Evolutionary conservation across 2,797 vertebrate species (phyloP).

Genomic region (Hippoglossus hippoglossus): DNA sequence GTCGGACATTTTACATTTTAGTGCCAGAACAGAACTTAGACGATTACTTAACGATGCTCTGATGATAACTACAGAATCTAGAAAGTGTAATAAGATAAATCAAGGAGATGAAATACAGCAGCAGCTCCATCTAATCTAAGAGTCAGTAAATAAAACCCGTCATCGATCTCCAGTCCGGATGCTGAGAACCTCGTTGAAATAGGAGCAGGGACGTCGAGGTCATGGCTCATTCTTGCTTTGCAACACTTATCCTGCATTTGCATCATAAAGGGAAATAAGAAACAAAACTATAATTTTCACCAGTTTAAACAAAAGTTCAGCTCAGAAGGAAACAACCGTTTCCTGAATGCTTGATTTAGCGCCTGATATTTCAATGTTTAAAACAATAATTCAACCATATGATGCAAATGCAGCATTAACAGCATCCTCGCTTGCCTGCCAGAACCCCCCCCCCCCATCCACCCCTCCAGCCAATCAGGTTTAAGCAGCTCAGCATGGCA

Average conservation of each 20-base stretch:
- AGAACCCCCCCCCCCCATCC: conserved; percentile 14
- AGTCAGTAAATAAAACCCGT: neutral
- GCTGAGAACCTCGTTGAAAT: conserved; percentile 15
- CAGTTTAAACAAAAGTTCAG: neutral
- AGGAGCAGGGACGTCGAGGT: neutral
- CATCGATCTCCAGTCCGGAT: conserved; percentile 5
- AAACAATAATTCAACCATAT: neutral
- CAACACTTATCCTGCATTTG: conserved; percentile 35
- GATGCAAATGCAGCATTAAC: conserved; percentile 44
- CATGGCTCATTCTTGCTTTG: conserved; percentile 3
- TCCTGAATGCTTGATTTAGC: neutral
- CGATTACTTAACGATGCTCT: too few species aligned
- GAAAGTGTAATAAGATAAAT: too few species aligned
- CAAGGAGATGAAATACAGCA: too few species aligned
- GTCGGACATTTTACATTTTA: too few species aligned
- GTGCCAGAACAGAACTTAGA: too few species aligned
- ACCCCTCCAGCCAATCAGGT: conserved; percentile 73
- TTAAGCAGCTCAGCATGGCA: conserved; percentile 85
- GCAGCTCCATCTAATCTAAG: neutral
- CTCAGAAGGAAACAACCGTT: neutral
- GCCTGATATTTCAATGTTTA: neutral
- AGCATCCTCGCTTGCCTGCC: conserved; percentile 24
- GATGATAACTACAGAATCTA: too few species aligned
- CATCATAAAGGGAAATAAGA: conserved; percentile 8
- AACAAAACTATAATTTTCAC: neutral